Percentiles rank a stretch among this genome's conserved stretches.
Evolutionary conservation across 2,797 vertebrate species (phyloP).

Genomic region (Acipenser ruthenus): DNA sequence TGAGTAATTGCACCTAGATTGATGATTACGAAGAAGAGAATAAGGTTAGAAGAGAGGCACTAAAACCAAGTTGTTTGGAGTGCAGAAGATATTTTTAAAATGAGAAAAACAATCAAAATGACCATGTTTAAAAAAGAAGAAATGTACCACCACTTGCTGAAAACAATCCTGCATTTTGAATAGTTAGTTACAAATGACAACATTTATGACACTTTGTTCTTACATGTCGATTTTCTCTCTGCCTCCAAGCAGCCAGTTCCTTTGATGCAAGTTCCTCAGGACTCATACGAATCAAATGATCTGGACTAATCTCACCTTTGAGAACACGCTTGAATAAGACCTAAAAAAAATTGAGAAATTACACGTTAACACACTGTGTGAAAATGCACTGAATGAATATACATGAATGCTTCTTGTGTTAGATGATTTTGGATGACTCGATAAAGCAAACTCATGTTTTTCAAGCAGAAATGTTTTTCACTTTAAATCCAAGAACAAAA

Average conservation of each 20-base stretch:
- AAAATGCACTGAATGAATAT: not conserved
- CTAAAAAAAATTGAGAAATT: slow-evolving; percentile 27
- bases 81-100: slow-evolving; percentile 3
- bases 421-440: too few relatives aligned
- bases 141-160: not conserved
- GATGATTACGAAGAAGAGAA: too few relatives aligned
- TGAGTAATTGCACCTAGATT: too few relatives aligned
- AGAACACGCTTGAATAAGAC: slow-evolving; percentile 88
- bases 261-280: slow-evolving; percentile 95
- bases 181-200: not conserved
- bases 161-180: not conserved
- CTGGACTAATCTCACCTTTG: slow-evolving; percentile 88
- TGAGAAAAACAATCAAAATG: not conserved
- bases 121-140: not conserved
- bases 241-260: slow-evolving; percentile 94
- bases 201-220: slow-evolving; percentile 33
- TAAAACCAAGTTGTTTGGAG: not conserved
- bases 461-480: not conserved
- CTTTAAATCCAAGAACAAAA: not conserved
- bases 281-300: slow-evolving; percentile 91
- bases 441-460: not conserved
- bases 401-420: too few relatives aligned
- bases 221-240: slow-evolving; percentile 94
- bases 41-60: too few relatives aligned
- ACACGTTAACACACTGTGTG: not conserved